Conservation (phyloP, 2,888 invertebrate species). For the Epirrita christyi region DNA sequence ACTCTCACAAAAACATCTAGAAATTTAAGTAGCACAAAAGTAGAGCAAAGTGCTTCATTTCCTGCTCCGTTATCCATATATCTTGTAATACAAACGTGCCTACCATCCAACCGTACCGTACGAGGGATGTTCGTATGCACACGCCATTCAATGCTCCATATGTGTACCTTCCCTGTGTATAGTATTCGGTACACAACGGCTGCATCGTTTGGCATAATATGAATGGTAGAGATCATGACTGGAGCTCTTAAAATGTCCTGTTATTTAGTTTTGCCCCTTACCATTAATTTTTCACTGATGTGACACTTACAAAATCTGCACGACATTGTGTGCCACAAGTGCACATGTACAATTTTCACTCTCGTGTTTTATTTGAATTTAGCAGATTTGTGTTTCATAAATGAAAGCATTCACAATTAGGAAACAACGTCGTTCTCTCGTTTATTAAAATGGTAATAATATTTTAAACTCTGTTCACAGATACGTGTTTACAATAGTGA, state of each 20-base stretch:
- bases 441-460: too few species aligned
- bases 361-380: too few species aligned
- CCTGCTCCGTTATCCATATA: conserved; percentile 11
- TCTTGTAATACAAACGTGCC: conserved; percentile 25
- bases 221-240: background rate
- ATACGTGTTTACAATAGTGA: conserved; percentile 98
- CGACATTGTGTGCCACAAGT: too few species aligned
- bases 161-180: conserved; percentile 9
- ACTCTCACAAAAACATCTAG: conserved; percentile 6
- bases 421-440: too few species aligned
- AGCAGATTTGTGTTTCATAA: too few species aligned
- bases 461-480: conserved; percentile 80
- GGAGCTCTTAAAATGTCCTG: background rate
- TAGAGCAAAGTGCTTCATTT: conserved; percentile 21
- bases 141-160: background rate
- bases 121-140: conserved; percentile 14
- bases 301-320: too few species aligned
- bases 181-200: background rate
- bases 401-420: too few species aligned
- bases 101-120: conserved; percentile 1
- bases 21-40: conserved; percentile 11
- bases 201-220: background rate
- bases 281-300: too few species aligned
- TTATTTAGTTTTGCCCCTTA: background rate
- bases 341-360: too few species aligned